A percentile compares a stretch with the other conserved stretches of the same genome.
phyloP scores from a whole-genome alignment of 2,888 invertebrate genomes.

The Cosmorhoe ocellata region DNA sequence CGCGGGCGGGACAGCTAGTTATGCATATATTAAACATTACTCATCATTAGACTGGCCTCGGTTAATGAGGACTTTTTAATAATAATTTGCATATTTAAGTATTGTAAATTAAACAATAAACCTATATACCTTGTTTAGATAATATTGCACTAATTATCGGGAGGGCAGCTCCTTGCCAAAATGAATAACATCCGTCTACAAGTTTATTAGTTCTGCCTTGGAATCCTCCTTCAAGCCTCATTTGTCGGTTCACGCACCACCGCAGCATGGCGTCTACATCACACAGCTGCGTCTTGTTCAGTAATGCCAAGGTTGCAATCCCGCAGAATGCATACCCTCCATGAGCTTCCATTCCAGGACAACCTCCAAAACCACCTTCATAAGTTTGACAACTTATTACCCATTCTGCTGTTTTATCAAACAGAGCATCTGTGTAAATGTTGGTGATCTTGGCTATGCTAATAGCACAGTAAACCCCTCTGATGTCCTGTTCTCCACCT shows the following conservation, averaged over 20 bases:
- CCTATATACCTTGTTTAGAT: conserved; percentile 76
- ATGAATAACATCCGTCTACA: conserved; percentile 99
- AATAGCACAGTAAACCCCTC: conserved; percentile 98
- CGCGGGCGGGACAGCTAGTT: too few species aligned
- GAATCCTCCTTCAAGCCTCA: conserved; percentile 97
- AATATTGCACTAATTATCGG: conserved; percentile 92
- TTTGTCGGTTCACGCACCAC: conserved; percentile 96
- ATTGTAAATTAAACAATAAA: not conserved
- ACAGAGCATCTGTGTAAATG: conserved; percentile 88
- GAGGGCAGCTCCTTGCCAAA: conserved; percentile 98
- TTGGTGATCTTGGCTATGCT: conserved; percentile 94
- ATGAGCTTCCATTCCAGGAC: conserved; percentile 96
- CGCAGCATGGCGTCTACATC: conserved; percentile 89
- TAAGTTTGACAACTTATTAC: conserved; percentile 97
- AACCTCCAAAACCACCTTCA: conserved; percentile 98
- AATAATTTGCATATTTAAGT: too few species aligned
- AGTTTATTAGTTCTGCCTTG: conserved; percentile 98
- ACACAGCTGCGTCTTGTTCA: conserved; percentile 89
- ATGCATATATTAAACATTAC: too few species aligned
- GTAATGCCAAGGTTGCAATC: conserved; percentile 92
- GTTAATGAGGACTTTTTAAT: too few species aligned
- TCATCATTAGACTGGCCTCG: too few species aligned
- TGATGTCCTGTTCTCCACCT: conserved; percentile 96
- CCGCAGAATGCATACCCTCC: conserved; percentile 99
- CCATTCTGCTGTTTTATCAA: conserved; percentile 95